These are phyloP conservation scores for Drosophila paranaensis DNA, from an alignment of 2,888 invertebrate species.

Conservation along the genomic window DNA sequence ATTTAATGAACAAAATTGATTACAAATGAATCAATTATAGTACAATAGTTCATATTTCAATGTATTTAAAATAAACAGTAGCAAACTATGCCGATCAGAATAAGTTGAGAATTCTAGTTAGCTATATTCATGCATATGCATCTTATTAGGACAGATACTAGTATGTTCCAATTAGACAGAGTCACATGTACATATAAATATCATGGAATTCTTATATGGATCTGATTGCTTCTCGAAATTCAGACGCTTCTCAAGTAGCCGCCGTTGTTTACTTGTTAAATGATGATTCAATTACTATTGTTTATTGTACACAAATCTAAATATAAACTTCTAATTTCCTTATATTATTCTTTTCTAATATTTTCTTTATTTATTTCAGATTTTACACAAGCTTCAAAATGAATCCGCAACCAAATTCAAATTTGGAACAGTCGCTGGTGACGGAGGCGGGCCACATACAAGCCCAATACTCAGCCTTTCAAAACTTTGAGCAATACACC, in stretches of 20 bases:
- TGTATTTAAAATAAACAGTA: no score
- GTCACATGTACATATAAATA: background rate
- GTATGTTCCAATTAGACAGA: background rate
- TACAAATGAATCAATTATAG: background rate
- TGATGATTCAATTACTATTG: no score
- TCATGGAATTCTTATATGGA: no score
- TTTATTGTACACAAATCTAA: no score
- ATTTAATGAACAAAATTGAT: background rate
- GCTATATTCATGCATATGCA: no score
- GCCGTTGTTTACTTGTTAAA: background rate
- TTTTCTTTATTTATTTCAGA: conserved; percentile 16
- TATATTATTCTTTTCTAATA: no score
- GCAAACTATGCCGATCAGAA: background rate
- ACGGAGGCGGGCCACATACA: conserved; percentile 73
- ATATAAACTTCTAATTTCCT: no score
- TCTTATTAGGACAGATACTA: no score
- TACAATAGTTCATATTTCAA: background rate
- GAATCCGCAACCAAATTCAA: conserved; percentile 70
- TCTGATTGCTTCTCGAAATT: background rate
- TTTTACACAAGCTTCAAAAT: conserved; percentile 44
- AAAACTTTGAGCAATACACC: conserved; percentile 73
- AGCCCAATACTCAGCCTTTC: conserved; percentile 75
- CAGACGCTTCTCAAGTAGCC: background rate
- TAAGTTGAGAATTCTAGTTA: background rate
- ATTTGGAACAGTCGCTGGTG: conserved; percentile 67